These are phyloP conservation scores for Hippoglossus hippoglossus DNA, from an alignment of 2,797 vertebrate genomes.

Conservation along the genomic window DNA sequence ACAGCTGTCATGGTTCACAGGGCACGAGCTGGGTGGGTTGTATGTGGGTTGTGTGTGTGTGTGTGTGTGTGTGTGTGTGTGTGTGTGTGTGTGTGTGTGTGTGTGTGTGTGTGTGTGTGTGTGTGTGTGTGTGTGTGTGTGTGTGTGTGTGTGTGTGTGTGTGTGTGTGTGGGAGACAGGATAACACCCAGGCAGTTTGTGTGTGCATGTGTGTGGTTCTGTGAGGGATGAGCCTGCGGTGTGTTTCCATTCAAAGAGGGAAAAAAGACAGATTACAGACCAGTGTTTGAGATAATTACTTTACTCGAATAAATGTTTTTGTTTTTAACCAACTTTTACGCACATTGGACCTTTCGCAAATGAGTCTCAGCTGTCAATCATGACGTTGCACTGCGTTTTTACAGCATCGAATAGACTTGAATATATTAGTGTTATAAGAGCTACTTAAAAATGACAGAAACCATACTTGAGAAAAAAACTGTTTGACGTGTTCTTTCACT, in stretches of 20 bases:
- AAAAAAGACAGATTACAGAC: constrained; percentile 1
- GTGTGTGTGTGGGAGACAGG: constrained; percentile 39
- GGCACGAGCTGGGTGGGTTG: constrained; percentile 47
- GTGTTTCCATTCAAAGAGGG: constrained; percentile 21
- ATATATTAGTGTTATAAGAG: too few species aligned
- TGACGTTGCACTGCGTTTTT: too few species aligned
- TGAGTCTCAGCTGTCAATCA: too few species aligned
- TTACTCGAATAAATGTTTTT: background rate
- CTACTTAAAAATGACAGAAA: too few species aligned
- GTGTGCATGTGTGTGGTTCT: constrained; percentile 3
- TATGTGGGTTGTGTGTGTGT: background rate
- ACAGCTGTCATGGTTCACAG: constrained; percentile 78
- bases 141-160: constrained; percentile 22
- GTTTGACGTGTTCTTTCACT: too few species aligned
- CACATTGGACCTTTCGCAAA: background rate
- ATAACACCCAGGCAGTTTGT: constrained; percentile 40
- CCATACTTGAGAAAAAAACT: too few species aligned
- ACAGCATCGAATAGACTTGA: too few species aligned
- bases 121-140: constrained; percentile 10
- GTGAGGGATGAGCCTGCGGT: constrained; percentile 24
- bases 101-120: constrained; percentile 3
- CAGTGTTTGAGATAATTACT: background rate
- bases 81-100: constrained; percentile 26
- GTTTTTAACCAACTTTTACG: background rate
- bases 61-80: constrained; percentile 21